Evolutionary conservation across 2,797 vertebrate species (phyloP), one percentile per base, ranked within the genome.

Genomic region (Mus minutoides): DNA sequence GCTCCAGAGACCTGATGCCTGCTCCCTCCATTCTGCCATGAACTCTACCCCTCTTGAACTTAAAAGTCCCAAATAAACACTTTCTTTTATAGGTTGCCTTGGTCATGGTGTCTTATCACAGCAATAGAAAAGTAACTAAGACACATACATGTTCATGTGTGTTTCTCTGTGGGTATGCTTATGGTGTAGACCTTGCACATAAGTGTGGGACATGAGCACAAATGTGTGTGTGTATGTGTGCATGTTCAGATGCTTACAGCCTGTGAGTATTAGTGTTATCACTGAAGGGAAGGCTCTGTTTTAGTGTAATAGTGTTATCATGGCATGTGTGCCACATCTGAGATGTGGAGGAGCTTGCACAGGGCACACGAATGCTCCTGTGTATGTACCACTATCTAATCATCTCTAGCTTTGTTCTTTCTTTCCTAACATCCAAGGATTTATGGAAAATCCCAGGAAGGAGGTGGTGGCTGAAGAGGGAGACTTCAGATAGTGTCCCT

Each of bases 401-500:
- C 49, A 75, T 34, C 9, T 34, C 52, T 88, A n/a, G 92, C 31
- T 92, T 79, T 31, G 21, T 91, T 78, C 58, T 95, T 83, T 84
- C 69, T 54, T 90, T 67, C 54, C 84, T 54, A 49, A 83, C 37
- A 62, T 26, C 0, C 0, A 67, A 12, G 40, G 80, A 91, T 96
- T 96, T 93, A 92, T 94, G 80, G 24, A 69, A 71, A 82, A 71
- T 2, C 4, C 64, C 54, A 73, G 67, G 71, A 31, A 54, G 31
- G 67, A 83, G 62, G 22, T 26, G 19, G 16, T 54, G 4, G 37
- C 31, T 40, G 14, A 46, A 22, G 56, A 91, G 43, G 97, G 92
- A 85, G n/a, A 91, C 95, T 79, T 91, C 40, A 97, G 94, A 92
- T 96, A 1, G 69, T 49, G 85, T 97, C 94, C 95, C 95, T 96